Evolutionary conservation across 2,888 invertebrate genomes (phyloP).

Genomic region (Amiota mariae): DNA sequence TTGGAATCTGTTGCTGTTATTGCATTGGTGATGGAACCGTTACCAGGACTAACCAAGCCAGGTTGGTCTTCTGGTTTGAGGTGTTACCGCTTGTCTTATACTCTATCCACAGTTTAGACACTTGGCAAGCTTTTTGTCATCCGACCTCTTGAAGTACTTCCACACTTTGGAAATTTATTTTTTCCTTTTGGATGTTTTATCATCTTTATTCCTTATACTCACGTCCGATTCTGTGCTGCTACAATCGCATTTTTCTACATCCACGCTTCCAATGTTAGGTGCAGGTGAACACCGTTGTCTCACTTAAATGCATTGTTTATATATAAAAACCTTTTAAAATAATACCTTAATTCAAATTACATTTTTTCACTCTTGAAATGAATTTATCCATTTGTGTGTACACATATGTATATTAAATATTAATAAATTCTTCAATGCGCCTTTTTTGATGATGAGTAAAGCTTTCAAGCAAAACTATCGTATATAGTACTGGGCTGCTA

Average conservation of each 20-base stretch:
- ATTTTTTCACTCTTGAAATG: not conserved
- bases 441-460: too few relatives aligned
- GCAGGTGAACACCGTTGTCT: not conserved
- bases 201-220: not conserved
- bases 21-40: not conserved
- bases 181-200: constrained; percentile 4
- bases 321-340: not conserved
- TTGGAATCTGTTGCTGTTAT: not conserved
- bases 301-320: not conserved
- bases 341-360: not conserved
- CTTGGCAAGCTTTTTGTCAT: constrained; percentile 12
- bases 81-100: not conserved
- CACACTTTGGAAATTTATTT: not conserved
- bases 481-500: too few relatives aligned
- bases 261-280: not conserved
- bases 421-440: too few relatives aligned
- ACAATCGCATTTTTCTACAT: not conserved
- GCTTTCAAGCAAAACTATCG: too few relatives aligned
- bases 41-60: not conserved
- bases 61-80: not conserved
- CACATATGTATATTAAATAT: not conserved
- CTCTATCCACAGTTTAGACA: not conserved
- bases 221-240: constrained; percentile 1
- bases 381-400: not conserved
- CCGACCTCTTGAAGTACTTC: constrained; percentile 1